These are phyloP conservation scores for Megaceryle alcyon DNA, from an alignment of 2,797 vertebrate genomes.

Conservation along the genomic window DNA sequence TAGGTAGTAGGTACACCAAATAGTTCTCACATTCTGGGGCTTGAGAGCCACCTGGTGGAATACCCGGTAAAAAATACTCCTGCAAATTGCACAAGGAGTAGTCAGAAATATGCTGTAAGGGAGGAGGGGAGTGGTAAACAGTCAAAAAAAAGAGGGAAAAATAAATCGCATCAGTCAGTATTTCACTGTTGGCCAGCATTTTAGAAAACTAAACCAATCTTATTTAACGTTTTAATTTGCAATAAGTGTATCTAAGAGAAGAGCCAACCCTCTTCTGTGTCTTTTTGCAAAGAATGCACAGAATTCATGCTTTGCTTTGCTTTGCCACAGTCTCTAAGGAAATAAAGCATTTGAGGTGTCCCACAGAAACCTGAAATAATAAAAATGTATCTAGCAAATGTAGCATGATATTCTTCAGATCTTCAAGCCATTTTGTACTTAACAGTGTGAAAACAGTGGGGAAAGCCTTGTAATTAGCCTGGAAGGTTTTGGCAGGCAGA, in stretches of 20 bases:
- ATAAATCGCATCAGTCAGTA: not conserved
- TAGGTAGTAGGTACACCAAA: not conserved
- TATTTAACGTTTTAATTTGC: not conserved
- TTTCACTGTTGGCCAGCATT: not conserved
- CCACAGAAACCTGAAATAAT: not conserved
- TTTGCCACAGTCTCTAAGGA: not conserved
- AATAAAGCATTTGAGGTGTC: not conserved
- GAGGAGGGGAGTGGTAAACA: not conserved
- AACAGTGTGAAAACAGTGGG: not conserved
- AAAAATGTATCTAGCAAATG: not conserved
- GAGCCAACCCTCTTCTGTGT: not conserved
- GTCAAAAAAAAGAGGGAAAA: not conserved
- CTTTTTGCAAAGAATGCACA: not conserved
- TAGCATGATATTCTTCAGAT: not conserved
- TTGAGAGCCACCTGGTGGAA: constrained; percentile 77
- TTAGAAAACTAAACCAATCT: not conserved
- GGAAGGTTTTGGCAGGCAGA: not conserved
- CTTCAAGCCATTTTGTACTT: not conserved
- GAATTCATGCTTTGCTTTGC: not conserved
- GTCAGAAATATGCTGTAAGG: not conserved
- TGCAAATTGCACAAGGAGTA: not conserved
- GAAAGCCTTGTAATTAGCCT: not conserved
- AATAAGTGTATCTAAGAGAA: not conserved
- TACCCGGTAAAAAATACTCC: constrained; percentile 14
- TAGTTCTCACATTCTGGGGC: not conserved